phyloP scores from a whole-genome alignment of 1,140 invertebrate genomes.

The Lineus longissimus region DNA sequence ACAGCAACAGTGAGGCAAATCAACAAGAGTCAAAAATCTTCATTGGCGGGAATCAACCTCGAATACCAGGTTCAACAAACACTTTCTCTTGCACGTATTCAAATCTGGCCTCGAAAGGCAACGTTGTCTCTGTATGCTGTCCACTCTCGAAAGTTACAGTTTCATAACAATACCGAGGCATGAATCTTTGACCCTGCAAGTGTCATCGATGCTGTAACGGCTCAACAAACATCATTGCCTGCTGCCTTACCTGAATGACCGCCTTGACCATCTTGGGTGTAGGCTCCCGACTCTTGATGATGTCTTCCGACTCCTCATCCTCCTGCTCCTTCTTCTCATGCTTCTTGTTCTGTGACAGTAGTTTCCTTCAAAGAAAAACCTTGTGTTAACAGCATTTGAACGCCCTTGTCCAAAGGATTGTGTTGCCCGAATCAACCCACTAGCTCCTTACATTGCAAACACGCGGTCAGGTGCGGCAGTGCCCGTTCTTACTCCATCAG shows the following conservation, averaged over 20 bases:
- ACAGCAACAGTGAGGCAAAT: not conserved
- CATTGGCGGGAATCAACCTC: too few relatives aligned
- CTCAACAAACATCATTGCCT: too few relatives aligned
- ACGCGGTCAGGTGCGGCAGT: not conserved
- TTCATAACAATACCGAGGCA: too few relatives aligned
- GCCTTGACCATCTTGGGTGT: slow-evolving; percentile 44
- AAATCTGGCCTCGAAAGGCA: too few relatives aligned
- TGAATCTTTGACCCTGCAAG: too few relatives aligned
- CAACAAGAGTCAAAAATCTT: too few relatives aligned
- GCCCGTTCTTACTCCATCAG: too few relatives aligned
- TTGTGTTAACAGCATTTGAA: not conserved
- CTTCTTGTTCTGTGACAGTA: slow-evolving; percentile 41
- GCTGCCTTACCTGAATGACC: slow-evolving; percentile 42
- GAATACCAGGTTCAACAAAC: too few relatives aligned
- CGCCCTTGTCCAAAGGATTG: not conserved
- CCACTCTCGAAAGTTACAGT: too few relatives aligned
- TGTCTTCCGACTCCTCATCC: slow-evolving; percentile 31
- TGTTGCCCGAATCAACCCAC: not conserved
- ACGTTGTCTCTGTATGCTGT: too few relatives aligned
- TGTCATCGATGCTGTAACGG: too few relatives aligned
- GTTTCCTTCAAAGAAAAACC: slow-evolving; percentile 30
- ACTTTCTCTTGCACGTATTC: too few relatives aligned
- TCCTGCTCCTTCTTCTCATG: slow-evolving; percentile 29
- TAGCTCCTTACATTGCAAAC: not conserved
- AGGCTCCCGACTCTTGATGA: slow-evolving; percentile 35